Evolutionary conservation across 2,797 vertebrate species (phyloP).

Genomic region (Synaphobranchus kaupii): DNA sequence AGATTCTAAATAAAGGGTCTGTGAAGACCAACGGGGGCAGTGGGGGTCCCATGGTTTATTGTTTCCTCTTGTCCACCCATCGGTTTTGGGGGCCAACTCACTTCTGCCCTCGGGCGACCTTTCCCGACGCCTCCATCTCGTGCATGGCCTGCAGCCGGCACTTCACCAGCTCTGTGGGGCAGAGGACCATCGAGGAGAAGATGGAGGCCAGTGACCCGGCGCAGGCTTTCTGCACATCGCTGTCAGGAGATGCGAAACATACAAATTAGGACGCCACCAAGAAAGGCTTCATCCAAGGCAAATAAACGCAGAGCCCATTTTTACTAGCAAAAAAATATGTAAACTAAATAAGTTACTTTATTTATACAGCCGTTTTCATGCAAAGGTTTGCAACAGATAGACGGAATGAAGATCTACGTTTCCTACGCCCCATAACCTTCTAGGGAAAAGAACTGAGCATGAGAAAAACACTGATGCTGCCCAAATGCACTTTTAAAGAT

Average conservation of each 20-base stretch:
- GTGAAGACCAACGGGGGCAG: neutral
- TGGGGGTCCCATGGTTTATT: neutral
- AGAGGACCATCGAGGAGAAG: slow-evolving; percentile 91
- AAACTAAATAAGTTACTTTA: neutral
- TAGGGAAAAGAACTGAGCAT: neutral
- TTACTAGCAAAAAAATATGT: neutral
- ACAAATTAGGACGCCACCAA: neutral
- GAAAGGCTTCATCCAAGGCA: neutral
- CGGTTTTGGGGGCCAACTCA: slow-evolving; percentile 63
- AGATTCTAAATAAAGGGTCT: neutral
- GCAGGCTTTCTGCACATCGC: slow-evolving; percentile 90
- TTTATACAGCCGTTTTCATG: neutral
- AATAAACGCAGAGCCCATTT: neutral
- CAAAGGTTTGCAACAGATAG: neutral
- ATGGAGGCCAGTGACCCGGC: slow-evolving; percentile 92
- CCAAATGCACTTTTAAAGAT: neutral
- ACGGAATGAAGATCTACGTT: neutral
- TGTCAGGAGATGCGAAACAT: slow-evolving; percentile 52
- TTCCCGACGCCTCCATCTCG: slow-evolving; percentile 89
- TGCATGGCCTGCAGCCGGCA: slow-evolving; percentile 96
- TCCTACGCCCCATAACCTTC: neutral
- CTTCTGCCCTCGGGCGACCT: slow-evolving; percentile 84
- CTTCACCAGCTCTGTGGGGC: slow-evolving; percentile 95
- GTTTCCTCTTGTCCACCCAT: neutral
- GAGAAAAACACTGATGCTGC: neutral